Base-by-base conservation (phyloP, 2,888 invertebrate genomes). In the Drosophila phalerata region DNA sequence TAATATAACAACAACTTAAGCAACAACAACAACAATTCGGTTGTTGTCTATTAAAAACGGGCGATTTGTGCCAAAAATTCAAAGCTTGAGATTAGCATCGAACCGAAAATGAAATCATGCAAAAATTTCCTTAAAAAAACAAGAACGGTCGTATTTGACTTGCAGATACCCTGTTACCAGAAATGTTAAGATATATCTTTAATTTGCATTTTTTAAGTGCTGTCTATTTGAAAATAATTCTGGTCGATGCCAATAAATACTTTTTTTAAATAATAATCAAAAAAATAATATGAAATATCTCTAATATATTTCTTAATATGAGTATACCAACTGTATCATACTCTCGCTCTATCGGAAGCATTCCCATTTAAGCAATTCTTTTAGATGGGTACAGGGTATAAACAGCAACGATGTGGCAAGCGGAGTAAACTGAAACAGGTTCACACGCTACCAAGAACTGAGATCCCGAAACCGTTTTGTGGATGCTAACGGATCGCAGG, bases 381-480 rank as follows among this genome's bases (percentile, higher is more conserved):
- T 9, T 3, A 22, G 32, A 32, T n/a, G n/a, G 10, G 10, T 43
- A 43, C 55, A 47, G 57, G 47, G 57, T 57, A 57, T 47, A n/a
- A 63, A 52, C 69, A 68, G 67, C 78, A 66, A 77, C 77, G 69
- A 64, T 52, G 58, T 61, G 63, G 45, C 58, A 40, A 43, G 34
- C 17, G 30, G 22, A 25, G 48, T 37, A 60, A 40, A 43, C 49
- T 58, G 69, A 85, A 88, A 85, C 85, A 85, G 85, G 85, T 85
- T 88, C 85, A 88, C 85, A 85, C 85, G 84, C 85, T 87, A 69
- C 62, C 66, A 71, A 72, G 68, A 75, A 75, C 51, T 56, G 51
- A 72, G 56, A 69, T 66, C 49, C 73, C 64, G 63, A 60, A 68
- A 63, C 56, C 25, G 17, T 49, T 55, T 34, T 11, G 58, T 53